Evolutionary conservation across 2,797 vertebrate genomes (phyloP), one percentile per base, ranked within the genome.

Genomic region (Vespertilio murinus): DNA sequence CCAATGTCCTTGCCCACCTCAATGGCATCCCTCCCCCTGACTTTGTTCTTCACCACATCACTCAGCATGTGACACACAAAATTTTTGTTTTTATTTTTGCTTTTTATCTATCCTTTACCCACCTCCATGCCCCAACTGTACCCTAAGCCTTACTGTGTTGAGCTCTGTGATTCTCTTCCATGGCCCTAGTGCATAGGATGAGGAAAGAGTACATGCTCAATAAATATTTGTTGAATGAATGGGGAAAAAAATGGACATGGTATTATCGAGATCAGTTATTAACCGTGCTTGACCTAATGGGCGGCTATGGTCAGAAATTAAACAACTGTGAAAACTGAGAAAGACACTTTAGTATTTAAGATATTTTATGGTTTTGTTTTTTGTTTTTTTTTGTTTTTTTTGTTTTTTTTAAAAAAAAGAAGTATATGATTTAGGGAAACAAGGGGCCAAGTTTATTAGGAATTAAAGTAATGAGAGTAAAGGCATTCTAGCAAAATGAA

Each of bases 211-310:
- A 75, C 52, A 8, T 65, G 5, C 30, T 88, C 6, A 2, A 54
- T 38, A 94, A 83, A 61, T 71, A 71, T 54, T 65, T 94, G 56
- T 70, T 69, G 86, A 90, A 67, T 75, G 83, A 95, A 65, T 86
- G 59, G 79, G 84, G 86, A 61, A 54, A 82, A 83, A 92, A 87
- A 79, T 56, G 71, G 47, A 73, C 88, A 87, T 64, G 6, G 2
- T 42, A 17, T 91, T 69, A 70, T 42, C 54, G 89, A 86, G 35
- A 86, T 35, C 3, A 40, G 17, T 45, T 73, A 3, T 67, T 94
- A 71, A 83, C 67, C 38, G 93, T 80, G 71, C 74, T 94, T 81
- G 65, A 45, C 6, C 61, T 71, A 30, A 56, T 87, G 35, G 33
- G 38, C 86, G 23, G 30, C 52, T 81, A 13, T 85, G 69, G 61